Evolutionary conservation across 2,888 invertebrate species (phyloP).

Genomic region (Conomelus anceps): DNA sequence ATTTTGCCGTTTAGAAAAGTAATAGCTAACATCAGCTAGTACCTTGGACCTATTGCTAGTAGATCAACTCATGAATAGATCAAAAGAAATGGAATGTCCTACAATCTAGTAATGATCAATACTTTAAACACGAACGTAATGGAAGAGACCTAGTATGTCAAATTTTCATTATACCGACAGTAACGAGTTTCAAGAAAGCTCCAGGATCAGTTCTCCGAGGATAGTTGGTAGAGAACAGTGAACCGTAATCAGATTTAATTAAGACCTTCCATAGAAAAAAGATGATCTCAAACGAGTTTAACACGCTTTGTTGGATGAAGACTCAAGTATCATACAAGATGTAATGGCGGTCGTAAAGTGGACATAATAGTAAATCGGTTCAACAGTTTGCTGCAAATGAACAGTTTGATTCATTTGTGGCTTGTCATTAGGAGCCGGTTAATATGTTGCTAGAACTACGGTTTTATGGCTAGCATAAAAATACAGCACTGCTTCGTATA

Average conservation of each 20-base stretch:
- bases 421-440: background rate
- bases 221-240: background rate
- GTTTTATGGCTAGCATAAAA: background rate
- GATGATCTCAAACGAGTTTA: background rate
- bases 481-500: background rate
- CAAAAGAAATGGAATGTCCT: no score
- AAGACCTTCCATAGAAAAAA: background rate
- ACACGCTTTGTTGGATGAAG: background rate
- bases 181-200: background rate
- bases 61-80: no score
- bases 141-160: background rate
- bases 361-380: background rate
- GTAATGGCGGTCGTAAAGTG: background rate
- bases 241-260: background rate
- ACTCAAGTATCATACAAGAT: background rate
- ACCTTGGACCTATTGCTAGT: no score
- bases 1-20: no score
- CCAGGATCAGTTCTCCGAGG: background rate
- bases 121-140: no score
- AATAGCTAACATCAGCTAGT: no score
- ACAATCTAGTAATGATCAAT: no score
- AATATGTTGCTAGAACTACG: background rate
- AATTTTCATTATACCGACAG: background rate
- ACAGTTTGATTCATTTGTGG: background rate
- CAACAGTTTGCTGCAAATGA: no score